Evolutionary conservation across 1,140 invertebrate genomes (phyloP), one percentile per base, ranked within the genome.

Genomic region (Lerema accius): DNA sequence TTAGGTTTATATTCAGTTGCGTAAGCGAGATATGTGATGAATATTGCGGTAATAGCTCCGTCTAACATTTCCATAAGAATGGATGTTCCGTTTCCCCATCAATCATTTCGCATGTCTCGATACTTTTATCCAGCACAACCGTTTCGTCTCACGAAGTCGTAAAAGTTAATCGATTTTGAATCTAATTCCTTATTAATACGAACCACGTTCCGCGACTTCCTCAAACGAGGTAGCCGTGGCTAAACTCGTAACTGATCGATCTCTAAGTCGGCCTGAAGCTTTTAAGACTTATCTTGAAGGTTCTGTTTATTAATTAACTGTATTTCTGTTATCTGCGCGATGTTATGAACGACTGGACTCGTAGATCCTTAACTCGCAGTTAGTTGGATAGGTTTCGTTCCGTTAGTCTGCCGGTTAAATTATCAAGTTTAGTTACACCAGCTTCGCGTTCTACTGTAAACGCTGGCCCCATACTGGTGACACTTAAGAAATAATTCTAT

Each of bases 1-100:
- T 23, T 23, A n/a, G n/a, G n/a, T 23, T 3, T 23, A 23, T 23
- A 23, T 23, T 23, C 5, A 23, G 45, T 80, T 80, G 72, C 69
- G 66, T 77, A 80, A 77, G 67, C 43, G 51, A 62, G 43, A 72
- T 65, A 71, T 63, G n/a, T n/a, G n/a, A 65, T 56, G 71, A 76
- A 75, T 76, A 72, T 80, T 67, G 60, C 72, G 69, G 66, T 74
- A 72, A 76, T 55, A 63, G 23, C 39, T 4, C 11, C 19, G n/a
- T 53, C 40, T 55, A 55, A 39, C 35, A 26, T 50, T 63, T 10
- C 28, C 37, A 42, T 45, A 43, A 55, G 48, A 63, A 59, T 53
- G 16, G 37, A 55, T 51, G 35, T 46, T 58, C 35, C 7, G 39
- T 58, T 67, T 56, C 32, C 23, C 39, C 14, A 53, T 59, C 19